phyloP scores from a whole-genome alignment of 2,113 vertebrate genomes.

The Scartelaos histophorus region DNA sequence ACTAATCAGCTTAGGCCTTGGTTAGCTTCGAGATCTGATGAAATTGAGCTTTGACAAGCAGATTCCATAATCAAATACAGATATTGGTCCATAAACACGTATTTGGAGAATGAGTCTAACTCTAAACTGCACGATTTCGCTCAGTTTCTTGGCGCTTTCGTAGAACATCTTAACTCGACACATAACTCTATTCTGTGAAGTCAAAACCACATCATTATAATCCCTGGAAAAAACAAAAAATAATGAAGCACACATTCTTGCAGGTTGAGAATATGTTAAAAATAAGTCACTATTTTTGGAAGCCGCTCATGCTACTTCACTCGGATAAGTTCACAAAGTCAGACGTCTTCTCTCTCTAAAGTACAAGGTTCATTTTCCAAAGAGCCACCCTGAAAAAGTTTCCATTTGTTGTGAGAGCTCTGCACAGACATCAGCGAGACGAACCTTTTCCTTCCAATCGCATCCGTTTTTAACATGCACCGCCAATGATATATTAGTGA shows the following conservation, averaged over 20 bases:
- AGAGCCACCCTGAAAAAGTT: slow-evolving; percentile 34
- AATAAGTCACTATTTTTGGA: slow-evolving; percentile 65
- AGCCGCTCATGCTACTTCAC: slow-evolving; percentile 30
- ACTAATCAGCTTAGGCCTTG: no score
- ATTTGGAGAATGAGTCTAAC: no score
- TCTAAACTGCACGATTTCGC: no score
- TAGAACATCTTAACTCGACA: not conserved
- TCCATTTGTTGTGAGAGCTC: slow-evolving; percentile 31
- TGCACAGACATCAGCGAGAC: slow-evolving; percentile 35
- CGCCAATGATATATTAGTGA: slow-evolving; percentile 39
- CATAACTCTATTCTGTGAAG: slow-evolving; percentile 5
- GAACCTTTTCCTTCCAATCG: not conserved
- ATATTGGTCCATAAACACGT: no score
- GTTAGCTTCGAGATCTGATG: no score
- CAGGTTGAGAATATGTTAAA: slow-evolving; percentile 51
- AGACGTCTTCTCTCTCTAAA: slow-evolving; percentile 44
- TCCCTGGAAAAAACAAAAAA: slow-evolving; percentile 29
- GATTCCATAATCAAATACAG: no score
- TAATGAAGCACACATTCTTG: slow-evolving; percentile 38
- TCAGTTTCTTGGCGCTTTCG: no score
- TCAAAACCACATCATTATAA: slow-evolving; percentile 25
- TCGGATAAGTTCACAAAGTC: slow-evolving; percentile 60
- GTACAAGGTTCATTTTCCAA: slow-evolving; percentile 53
- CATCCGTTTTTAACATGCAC: slow-evolving; percentile 28
- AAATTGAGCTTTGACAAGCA: no score